Evolutionary conservation across 2,888 invertebrate genomes (phyloP), one percentile per base, ranked within the genome.

Genomic region (Coecobrya sp.): DNA sequence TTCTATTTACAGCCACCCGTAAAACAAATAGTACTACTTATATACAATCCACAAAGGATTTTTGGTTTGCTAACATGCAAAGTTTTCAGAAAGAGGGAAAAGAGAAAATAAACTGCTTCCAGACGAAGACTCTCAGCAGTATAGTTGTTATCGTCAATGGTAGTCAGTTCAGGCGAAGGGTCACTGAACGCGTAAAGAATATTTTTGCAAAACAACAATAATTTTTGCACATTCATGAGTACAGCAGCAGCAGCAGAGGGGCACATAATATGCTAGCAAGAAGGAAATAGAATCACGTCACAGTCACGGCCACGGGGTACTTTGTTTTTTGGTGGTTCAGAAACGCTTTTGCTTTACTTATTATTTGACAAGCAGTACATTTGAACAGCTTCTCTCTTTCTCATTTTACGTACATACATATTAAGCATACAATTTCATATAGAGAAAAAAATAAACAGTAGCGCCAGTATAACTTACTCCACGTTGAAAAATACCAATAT

Each of bases 111-210:
- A 65, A 65, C 27, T 25, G 22, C 65, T 65, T 65, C 65, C 65
- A 65, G 27, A 65, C 25, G 27, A 19, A 65, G 5, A 25, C 27
- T 27, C 59, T 19, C 49, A 49, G 49, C 36, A 36, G 36, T 36
- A 36, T 49, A 13, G 7, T 55, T 55, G 55, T 55, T 55, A 55
- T 16, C 55, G 55, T 55, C 19, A 55, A 55, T 19, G 19, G n/a
- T 13, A 55, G 55, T 55, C 65, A 65, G 65, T 65, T 65, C 27
- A 65, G 65, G 25, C 19, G 52, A 19, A 49, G 36, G 82, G 82
- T 84, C 82, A 84, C 59, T 84, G 82, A 84, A 84, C 82, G 82
- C 36, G 62, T 84, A 42, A 84, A 62, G 42, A 8, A 30, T 52
- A 10, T 30, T 55, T 62, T 36, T 36, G 52, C 55, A 55, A 25